Base-by-base conservation (phyloP, 2,797 vertebrate genomes). In the Podarcis lilfordi region DNA sequence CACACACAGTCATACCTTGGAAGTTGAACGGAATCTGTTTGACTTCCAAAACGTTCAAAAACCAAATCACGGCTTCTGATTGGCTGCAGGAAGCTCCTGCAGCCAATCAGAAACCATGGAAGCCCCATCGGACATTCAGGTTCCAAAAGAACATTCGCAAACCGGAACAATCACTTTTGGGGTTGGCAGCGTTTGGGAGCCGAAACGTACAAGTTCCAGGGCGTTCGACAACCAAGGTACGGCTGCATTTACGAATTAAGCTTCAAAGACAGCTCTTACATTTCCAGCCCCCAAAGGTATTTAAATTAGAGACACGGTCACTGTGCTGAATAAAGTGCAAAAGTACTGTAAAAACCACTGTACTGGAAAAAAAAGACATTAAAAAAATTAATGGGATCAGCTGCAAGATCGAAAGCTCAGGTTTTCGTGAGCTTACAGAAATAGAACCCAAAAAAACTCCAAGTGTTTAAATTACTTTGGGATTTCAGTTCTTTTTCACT, bases 211-310 rank as follows among this genome's bases (percentile, higher is more conserved):
- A 55, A 4, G 13, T 55, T 55, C 50, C 13, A 55, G 50, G 50
- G 10, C 13, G 0, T 55, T 15, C 1, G 50, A 55, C 50, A 55
- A 55, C 50, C 13, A 55, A 55, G 50, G 50, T 15, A 55, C 50
- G 3, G 1, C 50, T 15, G 50, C 50, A 88, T 94, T 94, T 91
- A 92, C 87, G 92, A 92, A 91, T 84, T 32, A 21, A 6, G 13
- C 50, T 88, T 89, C 89, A 83, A 80, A 82, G 86, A 69, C 91
- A 80, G 72, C 61, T 89, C 86, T 75, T 86, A 90, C 68, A 84
- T 86, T 92, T 59, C 88, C 83, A 92, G 91, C 86, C 89, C 61
- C 7, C 77, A 15, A 88, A 92, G 91, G 89, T 92, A 93, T 21
- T 82, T 61, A 77, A 82, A 86, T 95, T 89, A 92, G 88, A 90